Conservation (phyloP, 2,113 vertebrate species). For the Calidris pugnax region DNA sequence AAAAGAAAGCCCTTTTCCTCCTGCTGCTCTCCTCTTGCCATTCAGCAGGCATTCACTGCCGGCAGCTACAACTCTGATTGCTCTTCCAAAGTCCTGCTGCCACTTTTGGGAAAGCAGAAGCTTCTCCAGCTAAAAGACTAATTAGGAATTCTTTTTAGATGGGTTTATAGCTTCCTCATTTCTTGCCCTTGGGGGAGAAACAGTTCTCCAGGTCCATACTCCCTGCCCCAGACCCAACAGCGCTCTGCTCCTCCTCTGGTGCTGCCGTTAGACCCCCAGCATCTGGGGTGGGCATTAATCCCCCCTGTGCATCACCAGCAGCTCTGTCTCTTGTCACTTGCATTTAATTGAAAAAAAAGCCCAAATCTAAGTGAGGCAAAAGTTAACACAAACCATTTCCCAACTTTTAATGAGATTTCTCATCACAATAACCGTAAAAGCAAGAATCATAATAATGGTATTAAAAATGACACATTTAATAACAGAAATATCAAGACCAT, state of each 20-base stretch:
- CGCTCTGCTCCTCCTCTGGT: not conserved
- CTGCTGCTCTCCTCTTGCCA: not conserved
- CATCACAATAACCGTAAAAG: not conserved
- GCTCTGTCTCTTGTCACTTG: accelerated
- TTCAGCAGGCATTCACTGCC: not conserved
- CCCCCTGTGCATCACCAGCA: not conserved
- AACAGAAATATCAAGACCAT: not conserved
- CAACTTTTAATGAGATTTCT: not conserved
- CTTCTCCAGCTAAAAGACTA: not conserved
- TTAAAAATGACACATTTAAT: not conserved
- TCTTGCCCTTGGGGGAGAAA: not conserved
- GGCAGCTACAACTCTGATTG: not conserved
- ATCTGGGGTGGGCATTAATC: not conserved
- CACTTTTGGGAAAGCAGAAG: not conserved
- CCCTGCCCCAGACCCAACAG: not conserved
- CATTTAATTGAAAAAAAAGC: not conserved
- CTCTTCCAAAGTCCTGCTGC: not conserved
- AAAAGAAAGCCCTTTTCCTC: accelerated
- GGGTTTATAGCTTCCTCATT: not conserved
- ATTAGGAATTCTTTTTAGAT: not conserved
- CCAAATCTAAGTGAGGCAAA: not conserved
- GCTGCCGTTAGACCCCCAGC: not conserved
- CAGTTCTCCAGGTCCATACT: not conserved
- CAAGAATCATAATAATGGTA: not conserved
- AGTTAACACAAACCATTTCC: not conserved